A percentile compares a stretch with the other conserved stretches of the same genome.
These are phyloP conservation scores for Nezara viridula DNA, from an alignment of 2,888 invertebrate species.

Conservation along the genomic window DNA sequence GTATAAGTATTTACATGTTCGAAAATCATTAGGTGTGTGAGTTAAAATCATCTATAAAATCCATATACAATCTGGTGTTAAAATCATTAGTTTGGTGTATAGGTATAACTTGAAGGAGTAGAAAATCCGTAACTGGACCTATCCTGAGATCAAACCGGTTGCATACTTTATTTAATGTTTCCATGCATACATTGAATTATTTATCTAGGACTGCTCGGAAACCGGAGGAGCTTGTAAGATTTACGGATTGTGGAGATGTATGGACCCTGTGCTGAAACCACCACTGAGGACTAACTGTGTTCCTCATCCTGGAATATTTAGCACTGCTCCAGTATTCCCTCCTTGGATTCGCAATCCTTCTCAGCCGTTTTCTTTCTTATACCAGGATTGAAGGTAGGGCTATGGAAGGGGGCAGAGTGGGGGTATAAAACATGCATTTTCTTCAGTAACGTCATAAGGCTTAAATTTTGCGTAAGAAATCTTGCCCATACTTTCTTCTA, in stretches of 20 bases:
- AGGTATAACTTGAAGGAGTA: too few species aligned
- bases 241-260: neutral
- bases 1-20: too few species aligned
- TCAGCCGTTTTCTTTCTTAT: neutral
- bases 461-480: neutral
- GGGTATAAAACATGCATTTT: neutral
- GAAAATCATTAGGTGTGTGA: too few species aligned
- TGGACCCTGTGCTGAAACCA: neutral
- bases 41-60: too few species aligned
- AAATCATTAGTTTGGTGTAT: too few species aligned
- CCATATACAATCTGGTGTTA: too few species aligned
- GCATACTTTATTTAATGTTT: neutral
- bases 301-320: conserved; percentile 24
- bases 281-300: neutral
- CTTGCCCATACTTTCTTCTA: neutral
- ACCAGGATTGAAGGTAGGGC: neutral
- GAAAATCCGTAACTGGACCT: neutral
- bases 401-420: neutral
- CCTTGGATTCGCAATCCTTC: conserved; percentile 8
- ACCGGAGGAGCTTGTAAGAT: neutral
- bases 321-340: neutral
- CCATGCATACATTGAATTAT: neutral
- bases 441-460: neutral
- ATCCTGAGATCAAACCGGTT: neutral
- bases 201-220: neutral